phyloP scores from a whole-genome alignment of 2,888 invertebrate genomes.

The Phengaris alcon region DNA sequence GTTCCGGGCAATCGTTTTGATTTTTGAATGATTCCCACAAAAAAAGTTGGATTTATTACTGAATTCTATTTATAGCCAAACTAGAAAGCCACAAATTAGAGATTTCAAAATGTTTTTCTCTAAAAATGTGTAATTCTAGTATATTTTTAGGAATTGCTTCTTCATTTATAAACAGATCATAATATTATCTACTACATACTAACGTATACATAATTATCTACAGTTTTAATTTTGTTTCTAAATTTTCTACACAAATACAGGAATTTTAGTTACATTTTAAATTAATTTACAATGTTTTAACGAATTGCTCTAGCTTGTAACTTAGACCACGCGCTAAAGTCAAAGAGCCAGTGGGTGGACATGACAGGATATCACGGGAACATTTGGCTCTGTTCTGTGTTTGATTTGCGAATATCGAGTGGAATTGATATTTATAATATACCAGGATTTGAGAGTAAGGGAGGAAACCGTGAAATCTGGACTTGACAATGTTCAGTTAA shows the following conservation, averaged over 20 bases:
- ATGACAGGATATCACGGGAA: slow-evolving; percentile 71
- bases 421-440: slow-evolving; percentile 9
- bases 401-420: slow-evolving; percentile 16
- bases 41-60: slow-evolving; percentile 18
- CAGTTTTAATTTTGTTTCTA: too few species aligned
- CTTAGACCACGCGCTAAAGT: slow-evolving; percentile 44
- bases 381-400: slow-evolving; percentile 61
- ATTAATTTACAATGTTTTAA: too few species aligned
- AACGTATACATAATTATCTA: too few species aligned
- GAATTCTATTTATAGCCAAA: not conserved
- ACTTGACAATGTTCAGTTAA: not conserved
- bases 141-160: too few species aligned
- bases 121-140: not conserved
- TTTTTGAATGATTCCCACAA: not conserved
- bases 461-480: not conserved
- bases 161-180: too few species aligned
- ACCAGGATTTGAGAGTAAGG: not conserved
- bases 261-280: too few species aligned
- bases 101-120: not conserved
- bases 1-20: slow-evolving; percentile 1
- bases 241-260: too few species aligned
- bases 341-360: slow-evolving; percentile 64
- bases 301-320: not conserved
- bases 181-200: too few species aligned
- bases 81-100: not conserved